These are phyloP conservation scores for Andrena bicolor DNA, from an alignment of 2,888 invertebrate genomes.

Conservation along the genomic window DNA sequence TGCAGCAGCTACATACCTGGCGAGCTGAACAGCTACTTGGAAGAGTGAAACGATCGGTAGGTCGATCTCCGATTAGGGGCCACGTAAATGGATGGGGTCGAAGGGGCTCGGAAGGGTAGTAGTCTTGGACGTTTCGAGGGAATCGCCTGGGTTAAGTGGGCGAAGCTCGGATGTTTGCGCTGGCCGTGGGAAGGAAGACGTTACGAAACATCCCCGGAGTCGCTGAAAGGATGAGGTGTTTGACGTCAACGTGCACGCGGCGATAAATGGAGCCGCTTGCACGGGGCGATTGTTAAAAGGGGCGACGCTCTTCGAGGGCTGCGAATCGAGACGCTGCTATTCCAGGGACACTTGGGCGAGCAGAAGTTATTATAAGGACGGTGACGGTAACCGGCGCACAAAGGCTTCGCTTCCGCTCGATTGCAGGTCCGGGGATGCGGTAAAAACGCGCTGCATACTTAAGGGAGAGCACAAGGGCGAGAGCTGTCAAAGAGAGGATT, in stretches of 20 bases:
- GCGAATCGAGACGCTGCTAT: not conserved
- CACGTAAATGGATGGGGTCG: not conserved
- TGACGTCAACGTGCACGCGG: slow-evolving; percentile 14
- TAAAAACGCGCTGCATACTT: slow-evolving; percentile 46
- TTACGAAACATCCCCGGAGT: slow-evolving; percentile 11
- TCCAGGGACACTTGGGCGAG: not conserved
- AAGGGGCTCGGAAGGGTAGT: not conserved
- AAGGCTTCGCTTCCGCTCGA: slow-evolving; percentile 60
- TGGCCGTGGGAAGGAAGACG: not conserved
- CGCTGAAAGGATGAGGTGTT: not conserved
- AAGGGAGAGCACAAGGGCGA: slow-evolving; percentile 15
- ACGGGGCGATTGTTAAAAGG: not conserved
- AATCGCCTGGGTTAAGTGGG: not conserved
- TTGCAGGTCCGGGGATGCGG: slow-evolving; percentile 57
- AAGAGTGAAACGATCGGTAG: not conserved
- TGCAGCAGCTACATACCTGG: not conserved
- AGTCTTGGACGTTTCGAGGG: not conserved
- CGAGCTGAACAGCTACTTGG: not conserved
- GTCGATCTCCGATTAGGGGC: not conserved
- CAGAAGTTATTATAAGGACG: slow-evolving; percentile 50
- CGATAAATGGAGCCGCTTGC: not conserved
- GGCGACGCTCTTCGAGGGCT: not conserved
- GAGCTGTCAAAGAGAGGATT: slow-evolving; percentile 36
- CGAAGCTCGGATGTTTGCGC: not conserved
- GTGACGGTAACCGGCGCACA: slow-evolving; percentile 36